Base-by-base conservation (phyloP, 2,797 vertebrate genomes). In the Coregonus sp. region DNA sequence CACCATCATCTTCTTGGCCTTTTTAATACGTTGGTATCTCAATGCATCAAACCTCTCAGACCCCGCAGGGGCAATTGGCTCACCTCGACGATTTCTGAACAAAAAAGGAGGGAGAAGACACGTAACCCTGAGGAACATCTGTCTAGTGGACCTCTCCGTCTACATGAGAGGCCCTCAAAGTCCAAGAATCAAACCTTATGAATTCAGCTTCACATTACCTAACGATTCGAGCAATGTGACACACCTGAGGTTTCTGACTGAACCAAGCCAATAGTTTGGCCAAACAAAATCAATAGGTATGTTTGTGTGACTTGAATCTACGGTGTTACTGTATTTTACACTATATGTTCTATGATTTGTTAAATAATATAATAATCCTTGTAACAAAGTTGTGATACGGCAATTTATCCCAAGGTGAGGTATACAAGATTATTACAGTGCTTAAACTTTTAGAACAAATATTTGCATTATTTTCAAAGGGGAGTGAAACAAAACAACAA, bases 1-100 rank as follows among this genome's bases (percentile, higher is more conserved):
- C 87, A 93, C 96, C 94, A 96, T 94, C 93, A 96, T 94, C 95
- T 98, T 99, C 96, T 99, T 99, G 94, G 95, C 95, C 96, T 98
- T 99, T 95, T 96, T 97, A 94, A 98, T 94, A 91, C 97, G 96
- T 95, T 99, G 97, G 94, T 98, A 98, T 97, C 96, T 97, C 95
- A 99, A 96, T 95, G 96, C 96, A 95, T 99, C 97, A 87, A 97
- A 96, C 95, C 98, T 99, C 98, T 99, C 98, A 98, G 97, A 97
- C 95, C 95, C 96, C 91, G 96, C 96, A 96, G 96, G 92, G 84
- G 95, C 95, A 95, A 94, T 94, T 84, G 72, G 84, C 84, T 85
- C 93, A 94, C 93, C 94, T 94, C 92, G 91, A 91, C 77, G 92
- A 93, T 92, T 94, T 94, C 95, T 95, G 91, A 50, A 89, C 83